Percentiles rank a stretch among this genome's conserved stretches.
Evolutionary conservation across 1,140 invertebrate genomes (phyloP).

Genomic region (Dufourea novaeangliae): DNA sequence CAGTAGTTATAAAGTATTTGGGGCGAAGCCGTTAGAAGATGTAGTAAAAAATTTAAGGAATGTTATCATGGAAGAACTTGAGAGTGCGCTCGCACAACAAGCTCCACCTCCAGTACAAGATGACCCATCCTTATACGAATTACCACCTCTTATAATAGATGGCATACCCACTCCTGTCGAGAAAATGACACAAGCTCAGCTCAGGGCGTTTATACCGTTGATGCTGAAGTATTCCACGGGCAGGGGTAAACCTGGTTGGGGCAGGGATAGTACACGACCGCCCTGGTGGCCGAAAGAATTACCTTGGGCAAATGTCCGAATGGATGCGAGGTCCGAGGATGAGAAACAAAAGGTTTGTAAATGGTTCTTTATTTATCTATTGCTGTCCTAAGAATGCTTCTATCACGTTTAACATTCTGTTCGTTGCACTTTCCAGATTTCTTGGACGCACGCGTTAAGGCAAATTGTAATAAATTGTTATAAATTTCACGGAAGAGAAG

Average conservation of each 20-base stretch:
- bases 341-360: conserved; percentile 95
- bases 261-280: conserved; percentile 95
- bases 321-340: conserved; percentile 97
- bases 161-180: conserved; percentile 98
- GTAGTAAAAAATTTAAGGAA: conserved; percentile 94
- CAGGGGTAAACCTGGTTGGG: conserved; percentile 98
- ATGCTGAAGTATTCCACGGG: conserved; percentile 99
- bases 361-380: conserved; percentile 3
- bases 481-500: conserved; percentile 98
- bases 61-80: conserved; percentile 97
- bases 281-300: conserved; percentile 99
- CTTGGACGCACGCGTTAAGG: conserved; percentile 98
- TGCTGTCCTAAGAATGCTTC: background rate
- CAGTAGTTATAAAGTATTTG: conserved; percentile 97
- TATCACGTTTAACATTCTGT: background rate
- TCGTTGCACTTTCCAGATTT: conserved; percentile 87
- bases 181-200: conserved; percentile 99
- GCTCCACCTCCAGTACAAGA: conserved; percentile 95
- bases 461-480: conserved; percentile 99
- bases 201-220: conserved; percentile 97
- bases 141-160: conserved; percentile 97
- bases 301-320: conserved; percentile 98
- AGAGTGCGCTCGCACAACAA: conserved; percentile 95
- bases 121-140: conserved; percentile 95
- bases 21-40: conserved; percentile 97